Evolutionary conservation across 2,797 vertebrate species (phyloP).

Genomic region (Allobates femoralis): DNA sequence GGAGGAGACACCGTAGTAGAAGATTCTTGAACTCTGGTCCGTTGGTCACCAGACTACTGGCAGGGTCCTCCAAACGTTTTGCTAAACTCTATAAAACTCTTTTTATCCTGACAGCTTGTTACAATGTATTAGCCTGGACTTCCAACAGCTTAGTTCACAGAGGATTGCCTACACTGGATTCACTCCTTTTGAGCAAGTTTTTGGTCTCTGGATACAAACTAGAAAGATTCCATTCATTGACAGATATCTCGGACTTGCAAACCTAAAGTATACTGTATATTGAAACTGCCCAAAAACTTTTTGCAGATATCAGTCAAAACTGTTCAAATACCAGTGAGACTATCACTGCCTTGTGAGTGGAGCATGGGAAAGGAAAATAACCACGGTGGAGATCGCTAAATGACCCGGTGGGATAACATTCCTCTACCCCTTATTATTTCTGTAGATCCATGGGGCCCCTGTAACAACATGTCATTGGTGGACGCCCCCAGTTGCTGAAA

Average conservation of each 20-base stretch:
- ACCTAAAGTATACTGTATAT: background rate
- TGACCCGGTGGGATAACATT: conserved; percentile 6
- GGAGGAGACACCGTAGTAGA: too few relatives aligned
- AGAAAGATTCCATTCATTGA: background rate
- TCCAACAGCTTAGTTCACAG: background rate
- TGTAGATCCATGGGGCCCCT: background rate
- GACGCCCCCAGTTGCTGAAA: background rate
- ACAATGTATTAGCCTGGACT: background rate
- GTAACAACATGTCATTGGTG: background rate
- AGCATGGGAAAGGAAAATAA: background rate
- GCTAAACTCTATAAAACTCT: too few relatives aligned
- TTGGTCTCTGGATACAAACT: background rate
- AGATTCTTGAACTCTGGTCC: too few relatives aligned
- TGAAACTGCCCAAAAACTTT: background rate
- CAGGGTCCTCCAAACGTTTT: too few relatives aligned
- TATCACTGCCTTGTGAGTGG: background rate
- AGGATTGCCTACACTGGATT: too few relatives aligned
- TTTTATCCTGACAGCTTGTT: too few relatives aligned
- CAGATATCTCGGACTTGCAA: background rate
- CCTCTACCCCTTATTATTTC: background rate
- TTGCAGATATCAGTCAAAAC: background rate
- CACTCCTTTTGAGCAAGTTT: background rate
- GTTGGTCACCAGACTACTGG: too few relatives aligned
- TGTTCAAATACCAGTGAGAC: background rate
- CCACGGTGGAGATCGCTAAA: background rate